Evolutionary conservation across 2,888 invertebrate genomes (phyloP).

Genomic region (Morpho helenor): DNA sequence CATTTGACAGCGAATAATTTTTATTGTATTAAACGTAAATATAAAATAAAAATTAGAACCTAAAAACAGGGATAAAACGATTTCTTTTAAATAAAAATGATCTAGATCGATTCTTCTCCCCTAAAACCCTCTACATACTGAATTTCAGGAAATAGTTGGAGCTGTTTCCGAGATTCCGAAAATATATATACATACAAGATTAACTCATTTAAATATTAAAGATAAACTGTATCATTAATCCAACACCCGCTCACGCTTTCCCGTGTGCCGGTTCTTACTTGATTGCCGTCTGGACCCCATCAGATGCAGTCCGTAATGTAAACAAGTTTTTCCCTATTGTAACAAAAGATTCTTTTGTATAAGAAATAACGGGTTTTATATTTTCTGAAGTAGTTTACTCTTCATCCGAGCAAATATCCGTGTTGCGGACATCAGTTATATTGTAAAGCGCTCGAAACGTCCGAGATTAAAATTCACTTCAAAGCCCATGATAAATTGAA

Average conservation of each 20-base stretch:
- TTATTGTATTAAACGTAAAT: no score
- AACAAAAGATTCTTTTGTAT: conserved; percentile 47
- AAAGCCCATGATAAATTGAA: conserved; percentile 15
- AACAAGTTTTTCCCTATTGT: conserved; percentile 58
- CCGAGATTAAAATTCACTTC: conserved; percentile 32
- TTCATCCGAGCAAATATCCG: conserved; percentile 30
- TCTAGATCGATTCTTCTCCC: no score
- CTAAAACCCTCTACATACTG: no score
- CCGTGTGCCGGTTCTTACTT: not conserved
- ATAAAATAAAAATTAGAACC: no score
- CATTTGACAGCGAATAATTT: no score
- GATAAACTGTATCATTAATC: not conserved
- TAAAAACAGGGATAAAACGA: no score
- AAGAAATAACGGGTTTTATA: conserved; percentile 51
- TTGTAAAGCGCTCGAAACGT: conserved; percentile 32
- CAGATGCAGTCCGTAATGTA: conserved; percentile 51
- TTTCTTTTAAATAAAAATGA: no score
- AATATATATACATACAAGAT: no score
- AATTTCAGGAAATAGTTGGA: no score
- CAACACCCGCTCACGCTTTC: not conserved
- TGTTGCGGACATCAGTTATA: conserved; percentile 25
- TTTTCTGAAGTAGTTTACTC: conserved; percentile 31
- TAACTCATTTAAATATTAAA: no score
- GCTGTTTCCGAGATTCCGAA: no score
- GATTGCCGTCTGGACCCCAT: conserved; percentile 20